phyloP scores from a whole-genome alignment of 92 coral and sea anemone species.

The Zoanthus sociatus region DNA sequence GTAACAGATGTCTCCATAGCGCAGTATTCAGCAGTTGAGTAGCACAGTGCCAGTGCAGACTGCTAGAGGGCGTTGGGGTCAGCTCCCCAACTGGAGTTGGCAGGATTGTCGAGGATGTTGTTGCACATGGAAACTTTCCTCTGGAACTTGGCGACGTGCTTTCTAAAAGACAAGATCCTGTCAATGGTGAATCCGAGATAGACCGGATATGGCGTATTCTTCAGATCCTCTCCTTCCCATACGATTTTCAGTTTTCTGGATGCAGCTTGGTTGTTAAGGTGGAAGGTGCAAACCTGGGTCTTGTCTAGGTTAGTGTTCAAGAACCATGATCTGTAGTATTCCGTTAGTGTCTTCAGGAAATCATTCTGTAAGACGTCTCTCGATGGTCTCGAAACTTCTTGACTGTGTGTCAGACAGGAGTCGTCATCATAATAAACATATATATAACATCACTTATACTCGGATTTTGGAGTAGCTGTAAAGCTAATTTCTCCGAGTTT shows the following conservation, averaged over 20 bases:
- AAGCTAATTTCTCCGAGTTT: too few species aligned
- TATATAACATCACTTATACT: too few species aligned
- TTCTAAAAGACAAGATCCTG: slow-evolving; percentile 1
- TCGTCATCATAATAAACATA: not conserved
- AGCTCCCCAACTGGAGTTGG: too few species aligned
- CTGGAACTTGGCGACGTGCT: not conserved
- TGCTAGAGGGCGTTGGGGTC: not conserved
- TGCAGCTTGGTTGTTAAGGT: too few species aligned
- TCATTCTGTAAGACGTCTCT: not conserved
- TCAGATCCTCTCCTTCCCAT: too few species aligned
- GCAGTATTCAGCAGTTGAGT: slow-evolving; percentile 4
- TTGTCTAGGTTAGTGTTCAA: not conserved
- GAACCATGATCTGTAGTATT: not conserved
- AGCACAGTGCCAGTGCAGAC: slow-evolving; percentile 10
- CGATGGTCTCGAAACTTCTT: slow-evolving; percentile 4
- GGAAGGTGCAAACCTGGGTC: too few species aligned
- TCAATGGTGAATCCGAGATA: not conserved
- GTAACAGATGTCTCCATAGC: slow-evolving; percentile 1
- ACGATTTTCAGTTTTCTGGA: too few species aligned
- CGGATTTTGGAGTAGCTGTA: too few species aligned
- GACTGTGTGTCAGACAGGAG: not conserved
- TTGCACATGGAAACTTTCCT: not conserved
- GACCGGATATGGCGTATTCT: not conserved
- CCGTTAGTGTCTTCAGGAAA: not conserved
- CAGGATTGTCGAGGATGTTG: not conserved